Base-by-base conservation (phyloP, 35 echinoderm and acorn worm species). In the Strongylocentrotus purpuratus region DNA sequence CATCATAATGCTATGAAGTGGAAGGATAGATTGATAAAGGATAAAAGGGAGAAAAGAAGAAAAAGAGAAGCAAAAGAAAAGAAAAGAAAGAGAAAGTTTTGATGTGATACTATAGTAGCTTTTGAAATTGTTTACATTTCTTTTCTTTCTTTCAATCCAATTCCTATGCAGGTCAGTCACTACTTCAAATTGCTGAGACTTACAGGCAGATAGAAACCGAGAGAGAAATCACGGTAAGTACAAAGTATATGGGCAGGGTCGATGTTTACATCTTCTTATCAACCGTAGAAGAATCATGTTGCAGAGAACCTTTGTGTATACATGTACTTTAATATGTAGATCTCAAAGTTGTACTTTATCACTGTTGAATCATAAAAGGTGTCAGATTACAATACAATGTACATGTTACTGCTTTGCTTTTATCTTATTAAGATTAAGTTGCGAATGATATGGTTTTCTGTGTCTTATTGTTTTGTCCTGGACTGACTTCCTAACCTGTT, bases 161-260 rank as follows among this genome's bases (percentile, higher is more conserved):
- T 41, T n/a, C 33, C 17, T 89, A 41, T 92, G 47, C 96, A 97
- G 97, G 97, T 94, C 97, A 97, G 61, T 97, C 97, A 14, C 35
- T 97, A 88, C 89, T 97, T 45, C 97, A 97, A 90, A 97, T 97
- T 87, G 97, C 97, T 28, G 97, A 97, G 95, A 97, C 97, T 6
- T 97, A 96, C 94, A 94, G 95, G 95, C 97, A 97, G 48, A 97
- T 97, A 92, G 97, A 97, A 90, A 95, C 97, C 9, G 97, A 97
- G 50, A 91, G 97, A 95, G 95, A 96, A 96, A 94, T 94, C 45
- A 96, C 92, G 48, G 95, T 96, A 94, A 94, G 92, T 96, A 46
- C 46, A 31, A 45, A 46, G 32, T 45, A n/a, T n/a, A 78, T 12
- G 11, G 20, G 22, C 22, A 2, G 20, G 65, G 65, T 41, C 3